Conservation (phyloP, 2,888 invertebrate species). For the Xestia c-nigrum region DNA sequence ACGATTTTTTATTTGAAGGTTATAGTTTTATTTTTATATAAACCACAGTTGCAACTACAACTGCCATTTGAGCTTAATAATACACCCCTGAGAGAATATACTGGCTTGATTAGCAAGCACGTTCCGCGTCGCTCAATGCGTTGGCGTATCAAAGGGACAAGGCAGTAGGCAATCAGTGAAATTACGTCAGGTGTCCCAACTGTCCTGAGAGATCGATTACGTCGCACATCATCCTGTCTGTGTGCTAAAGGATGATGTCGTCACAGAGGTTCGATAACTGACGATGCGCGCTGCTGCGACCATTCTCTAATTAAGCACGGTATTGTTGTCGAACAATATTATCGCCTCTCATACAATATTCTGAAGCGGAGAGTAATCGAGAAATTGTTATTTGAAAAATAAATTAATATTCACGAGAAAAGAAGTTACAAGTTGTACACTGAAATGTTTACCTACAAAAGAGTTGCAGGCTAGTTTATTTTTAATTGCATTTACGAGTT, state of each 20-base stretch:
- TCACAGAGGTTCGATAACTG: not conserved
- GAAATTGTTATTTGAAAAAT: not conserved
- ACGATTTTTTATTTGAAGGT: not conserved
- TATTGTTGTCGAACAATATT: not conserved
- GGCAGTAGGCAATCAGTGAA: not conserved
- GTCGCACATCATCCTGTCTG: not conserved
- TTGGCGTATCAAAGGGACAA: constrained; percentile 2
- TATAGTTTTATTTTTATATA: not conserved
- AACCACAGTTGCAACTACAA: not conserved
- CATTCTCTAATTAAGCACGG: not conserved
- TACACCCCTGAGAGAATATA: not conserved
- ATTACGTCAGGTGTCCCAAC: not conserved
- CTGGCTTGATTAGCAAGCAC: not conserved
- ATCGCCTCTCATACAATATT: not conserved
- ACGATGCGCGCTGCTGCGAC: not conserved
- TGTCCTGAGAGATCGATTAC: not conserved
- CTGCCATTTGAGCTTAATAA: not conserved
- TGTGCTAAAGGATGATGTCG: too few relatives aligned
- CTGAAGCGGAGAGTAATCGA: not conserved
- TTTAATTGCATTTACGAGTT: not conserved
- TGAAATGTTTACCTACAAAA: not conserved
- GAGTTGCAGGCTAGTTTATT: not conserved
- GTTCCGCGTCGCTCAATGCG: not conserved
- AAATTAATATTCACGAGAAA: not conserved
- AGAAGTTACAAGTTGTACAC: not conserved